Evolutionary conservation across 2,888 invertebrate species (phyloP).

Genomic region (Unio delphinus): DNA sequence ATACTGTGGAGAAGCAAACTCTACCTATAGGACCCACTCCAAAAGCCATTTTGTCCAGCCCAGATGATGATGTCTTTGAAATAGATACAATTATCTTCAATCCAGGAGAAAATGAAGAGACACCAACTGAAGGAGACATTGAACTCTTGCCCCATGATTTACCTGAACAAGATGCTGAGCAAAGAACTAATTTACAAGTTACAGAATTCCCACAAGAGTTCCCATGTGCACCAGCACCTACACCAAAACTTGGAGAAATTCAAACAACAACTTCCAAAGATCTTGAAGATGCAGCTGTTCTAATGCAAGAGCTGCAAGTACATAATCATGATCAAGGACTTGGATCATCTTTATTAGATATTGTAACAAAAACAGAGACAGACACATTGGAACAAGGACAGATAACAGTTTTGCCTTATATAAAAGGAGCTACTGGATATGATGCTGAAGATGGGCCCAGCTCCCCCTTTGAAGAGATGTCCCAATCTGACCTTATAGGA

Average conservation of each 20-base stretch:
- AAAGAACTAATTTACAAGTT: slow-evolving; percentile 17
- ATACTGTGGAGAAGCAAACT: slow-evolving; percentile 73
- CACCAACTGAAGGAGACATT: slow-evolving; percentile 41
- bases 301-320: slow-evolving; percentile 40
- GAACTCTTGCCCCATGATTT: slow-evolving; percentile 31
- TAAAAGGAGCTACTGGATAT: slow-evolving; percentile 1
- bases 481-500: slow-evolving; percentile 49
- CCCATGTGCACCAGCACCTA: slow-evolving; percentile 59
- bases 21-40: slow-evolving; percentile 77
- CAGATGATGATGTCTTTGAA: slow-evolving; percentile 72
- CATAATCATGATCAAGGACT: slow-evolving; percentile 12
- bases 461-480: slow-evolving; percentile 68
- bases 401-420: no score
- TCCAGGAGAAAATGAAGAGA: slow-evolving; percentile 26
- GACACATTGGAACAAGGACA: slow-evolving; percentile 5
- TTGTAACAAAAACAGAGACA: slow-evolving; percentile 8
- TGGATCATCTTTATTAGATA: slow-evolving; percentile 6
- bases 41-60: slow-evolving; percentile 68
- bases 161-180: slow-evolving; percentile 9
- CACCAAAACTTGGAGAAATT: slow-evolving; percentile 41
- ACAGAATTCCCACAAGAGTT: slow-evolving; percentile 33
- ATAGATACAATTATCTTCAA: slow-evolving; percentile 18
- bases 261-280: slow-evolving; percentile 39
- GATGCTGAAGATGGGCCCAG: slow-evolving; percentile 39
- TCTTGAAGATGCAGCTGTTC: slow-evolving; percentile 49